phyloP scores from a whole-genome alignment of 2,888 invertebrate species.

The Sabatieria punctata region DNA sequence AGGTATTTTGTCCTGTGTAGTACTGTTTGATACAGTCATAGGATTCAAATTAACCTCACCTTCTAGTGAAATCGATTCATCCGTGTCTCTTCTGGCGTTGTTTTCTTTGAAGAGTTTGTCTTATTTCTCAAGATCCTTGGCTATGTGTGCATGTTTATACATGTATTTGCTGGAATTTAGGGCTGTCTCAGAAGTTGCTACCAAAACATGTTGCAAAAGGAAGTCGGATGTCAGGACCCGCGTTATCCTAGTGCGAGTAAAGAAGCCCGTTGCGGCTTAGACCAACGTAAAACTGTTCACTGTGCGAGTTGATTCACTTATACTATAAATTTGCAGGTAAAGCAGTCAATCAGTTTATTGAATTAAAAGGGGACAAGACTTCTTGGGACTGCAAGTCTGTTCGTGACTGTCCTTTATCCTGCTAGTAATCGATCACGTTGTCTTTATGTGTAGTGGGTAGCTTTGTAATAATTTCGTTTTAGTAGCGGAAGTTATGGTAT shows the following conservation, averaged over 20 bases:
- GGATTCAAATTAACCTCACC: too few species aligned
- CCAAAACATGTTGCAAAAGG: constrained; percentile 4
- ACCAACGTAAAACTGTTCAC: constrained; percentile 4
- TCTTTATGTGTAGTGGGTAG: too few species aligned
- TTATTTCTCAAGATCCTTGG: too few species aligned
- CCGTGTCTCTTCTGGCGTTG: too few species aligned
- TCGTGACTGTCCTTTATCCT: constrained; percentile 9
- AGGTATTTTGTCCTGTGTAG: too few species aligned
- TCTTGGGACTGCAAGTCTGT: constrained; percentile 8
- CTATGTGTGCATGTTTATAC: too few species aligned
- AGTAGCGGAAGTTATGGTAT: background rate
- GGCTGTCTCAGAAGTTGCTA: constrained; percentile 10
- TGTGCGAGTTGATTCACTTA: too few species aligned
- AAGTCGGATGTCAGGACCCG: constrained; percentile 9
- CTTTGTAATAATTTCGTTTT: background rate
- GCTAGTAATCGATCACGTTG: background rate
- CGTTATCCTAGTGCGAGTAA: background rate
- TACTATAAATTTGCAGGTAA: constrained; percentile 1
- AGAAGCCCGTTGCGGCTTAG: background rate
- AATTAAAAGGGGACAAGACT: constrained; percentile 7
- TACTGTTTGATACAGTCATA: too few species aligned
- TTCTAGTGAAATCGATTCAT: too few species aligned
- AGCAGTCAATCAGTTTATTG: constrained; percentile 7
- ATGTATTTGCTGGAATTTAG: constrained; percentile 1
- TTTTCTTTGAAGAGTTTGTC: too few species aligned